Conservation (phyloP, 2,113 vertebrate genomes). For the Gobio gobio region DNA sequence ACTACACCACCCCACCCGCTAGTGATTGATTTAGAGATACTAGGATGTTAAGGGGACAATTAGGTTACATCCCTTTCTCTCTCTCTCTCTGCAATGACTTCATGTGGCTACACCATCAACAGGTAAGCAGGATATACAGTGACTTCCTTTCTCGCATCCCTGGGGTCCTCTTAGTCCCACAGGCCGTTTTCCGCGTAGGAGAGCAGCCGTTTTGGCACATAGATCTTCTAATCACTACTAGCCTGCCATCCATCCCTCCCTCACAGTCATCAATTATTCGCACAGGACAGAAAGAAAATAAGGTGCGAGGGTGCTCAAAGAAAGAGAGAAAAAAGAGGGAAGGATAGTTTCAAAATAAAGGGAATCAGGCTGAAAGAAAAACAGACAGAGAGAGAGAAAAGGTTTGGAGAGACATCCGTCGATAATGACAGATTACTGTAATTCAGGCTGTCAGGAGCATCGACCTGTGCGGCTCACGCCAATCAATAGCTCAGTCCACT, state of each 20-base stretch:
- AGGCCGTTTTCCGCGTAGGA: slow-evolving; percentile 60
- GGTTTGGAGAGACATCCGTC: slow-evolving; percentile 81
- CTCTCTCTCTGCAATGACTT: slow-evolving; percentile 63
- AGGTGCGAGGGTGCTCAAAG: neutral
- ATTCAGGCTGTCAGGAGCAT: slow-evolving; percentile 98
- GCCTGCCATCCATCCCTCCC: slow-evolving; percentile 39
- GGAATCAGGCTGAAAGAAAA: slow-evolving; percentile 14
- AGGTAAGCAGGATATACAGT: slow-evolving; percentile 75
- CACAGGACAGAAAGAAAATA: slow-evolving; percentile 35
- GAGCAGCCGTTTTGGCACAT: slow-evolving; percentile 18
- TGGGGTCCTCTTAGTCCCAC: slow-evolving; percentile 14
- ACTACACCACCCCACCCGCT: neutral
- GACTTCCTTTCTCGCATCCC: slow-evolving; percentile 60
- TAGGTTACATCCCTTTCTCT: slow-evolving; percentile 59
- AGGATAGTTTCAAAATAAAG: slow-evolving; percentile 33
- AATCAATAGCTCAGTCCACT: slow-evolving; percentile 94
- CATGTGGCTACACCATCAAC: slow-evolving; percentile 66
- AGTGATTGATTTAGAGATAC: neutral
- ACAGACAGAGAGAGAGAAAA: slow-evolving; percentile 47
- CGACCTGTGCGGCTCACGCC: slow-evolving; percentile 92
- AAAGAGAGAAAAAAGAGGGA: neutral
- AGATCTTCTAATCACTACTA: slow-evolving; percentile 52
- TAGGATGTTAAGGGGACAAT: slow-evolving; percentile 7
- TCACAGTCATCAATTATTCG: slow-evolving; percentile 50
- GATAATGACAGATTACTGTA: slow-evolving; percentile 99